Conservation (phyloP, 1,140 invertebrate species). For the Lordiphosa clarofinis region DNA sequence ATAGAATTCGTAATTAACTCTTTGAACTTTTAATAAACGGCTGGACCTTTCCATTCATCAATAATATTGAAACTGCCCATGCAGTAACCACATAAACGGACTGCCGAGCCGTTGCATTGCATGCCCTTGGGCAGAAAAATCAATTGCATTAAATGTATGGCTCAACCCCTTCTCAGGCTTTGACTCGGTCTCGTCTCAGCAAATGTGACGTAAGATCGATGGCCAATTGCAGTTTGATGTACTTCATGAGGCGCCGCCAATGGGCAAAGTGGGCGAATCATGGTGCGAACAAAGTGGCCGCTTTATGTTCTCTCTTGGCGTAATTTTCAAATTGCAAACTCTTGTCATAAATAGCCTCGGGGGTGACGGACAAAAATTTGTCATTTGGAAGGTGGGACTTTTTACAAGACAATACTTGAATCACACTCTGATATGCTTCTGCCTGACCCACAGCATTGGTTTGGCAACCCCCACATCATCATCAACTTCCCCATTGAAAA, state of each 20-base stretch:
- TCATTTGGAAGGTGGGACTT: conserved; percentile 6
- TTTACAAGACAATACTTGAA: conserved; percentile 36
- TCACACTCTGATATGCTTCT: conserved; percentile 19
- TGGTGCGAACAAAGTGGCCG: background rate
- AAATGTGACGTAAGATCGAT: conserved; percentile 54
- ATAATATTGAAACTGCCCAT: background rate
- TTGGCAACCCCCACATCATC: conserved; percentile 34
- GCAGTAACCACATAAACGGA: conserved; percentile 5
- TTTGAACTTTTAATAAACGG: no score
- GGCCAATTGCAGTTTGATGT: conserved; percentile 54
- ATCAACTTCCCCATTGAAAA: conserved; percentile 37
- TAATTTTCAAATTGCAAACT: conserved; percentile 74
- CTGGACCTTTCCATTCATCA: no score
- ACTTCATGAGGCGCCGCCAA: conserved; percentile 50
- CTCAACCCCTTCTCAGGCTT: conserved; percentile 33
- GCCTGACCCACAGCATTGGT: conserved; percentile 52
- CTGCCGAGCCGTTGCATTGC: conserved; percentile 30
- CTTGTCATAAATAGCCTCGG: conserved; percentile 63
- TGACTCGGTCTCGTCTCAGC: conserved; percentile 7
- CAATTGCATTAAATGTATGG: conserved; percentile 66
- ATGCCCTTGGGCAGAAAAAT: conserved; percentile 69
- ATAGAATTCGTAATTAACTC: background rate
- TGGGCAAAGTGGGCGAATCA: conserved; percentile 31
- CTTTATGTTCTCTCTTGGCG: conserved; percentile 50
- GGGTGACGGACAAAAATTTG: conserved; percentile 46